Percentiles rank a stretch among this genome's conserved stretches.
These are phyloP conservation scores for Platypus cylindrus DNA, from an alignment of 2,888 invertebrate genomes.

Conservation along the genomic window DNA sequence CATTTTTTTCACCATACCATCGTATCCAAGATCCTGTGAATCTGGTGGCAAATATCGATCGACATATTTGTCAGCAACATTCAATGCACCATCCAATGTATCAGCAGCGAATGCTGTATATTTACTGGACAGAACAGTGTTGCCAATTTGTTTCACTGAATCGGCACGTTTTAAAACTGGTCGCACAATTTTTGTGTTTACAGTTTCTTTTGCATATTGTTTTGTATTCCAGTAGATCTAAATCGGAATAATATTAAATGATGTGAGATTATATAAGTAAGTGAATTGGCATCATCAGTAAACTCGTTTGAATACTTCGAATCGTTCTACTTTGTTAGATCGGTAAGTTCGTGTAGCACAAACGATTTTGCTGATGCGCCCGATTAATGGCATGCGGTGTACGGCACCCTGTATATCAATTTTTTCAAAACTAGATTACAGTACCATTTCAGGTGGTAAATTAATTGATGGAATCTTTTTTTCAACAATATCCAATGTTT, in stretches of 20 bases:
- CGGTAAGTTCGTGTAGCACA: too few species aligned
- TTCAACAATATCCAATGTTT: slow-evolving; percentile 75
- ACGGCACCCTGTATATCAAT: neutral
- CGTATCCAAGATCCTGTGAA: slow-evolving; percentile 44
- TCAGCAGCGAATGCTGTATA: slow-evolving; percentile 63
- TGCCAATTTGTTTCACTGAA: slow-evolving; percentile 68
- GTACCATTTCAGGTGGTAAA: slow-evolving; percentile 75
- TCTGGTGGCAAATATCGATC: slow-evolving; percentile 68
- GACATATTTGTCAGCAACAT: slow-evolving; percentile 68
- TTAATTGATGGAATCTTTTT: slow-evolving; percentile 69
- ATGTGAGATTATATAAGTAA: too few species aligned
- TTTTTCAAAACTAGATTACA: too few species aligned
- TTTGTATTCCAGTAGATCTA: slow-evolving; percentile 73
- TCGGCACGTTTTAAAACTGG: slow-evolving; percentile 68
- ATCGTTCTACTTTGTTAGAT: too few species aligned
- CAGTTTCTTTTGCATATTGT: slow-evolving; percentile 48
- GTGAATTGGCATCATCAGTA: too few species aligned
- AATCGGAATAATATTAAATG: too few species aligned
- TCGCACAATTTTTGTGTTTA: slow-evolving; percentile 43
- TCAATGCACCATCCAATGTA: slow-evolving; percentile 60
- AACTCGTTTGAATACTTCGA: too few species aligned
- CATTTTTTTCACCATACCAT: too few species aligned
- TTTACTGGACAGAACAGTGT: slow-evolving; percentile 54
- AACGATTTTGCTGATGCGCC: too few species aligned
- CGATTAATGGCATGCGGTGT: too few species aligned